These are phyloP conservation scores for Crioceris asparagi DNA, from an alignment of 2,888 invertebrate species.

Conservation along the genomic window DNA sequence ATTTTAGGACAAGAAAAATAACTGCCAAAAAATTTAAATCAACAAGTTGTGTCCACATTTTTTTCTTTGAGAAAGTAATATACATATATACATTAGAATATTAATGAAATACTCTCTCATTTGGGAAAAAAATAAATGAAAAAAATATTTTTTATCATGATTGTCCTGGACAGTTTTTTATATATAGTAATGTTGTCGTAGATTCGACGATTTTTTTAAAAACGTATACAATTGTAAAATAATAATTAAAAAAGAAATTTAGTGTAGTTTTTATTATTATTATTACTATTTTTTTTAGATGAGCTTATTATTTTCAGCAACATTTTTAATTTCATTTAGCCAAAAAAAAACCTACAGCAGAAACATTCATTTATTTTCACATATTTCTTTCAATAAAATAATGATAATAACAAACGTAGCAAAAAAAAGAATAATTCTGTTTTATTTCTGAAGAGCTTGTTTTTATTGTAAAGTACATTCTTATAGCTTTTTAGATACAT, in stretches of 20 bases:
- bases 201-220: conserved; percentile 32
- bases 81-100: too few relatives aligned
- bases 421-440: neutral
- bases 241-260: conserved; percentile 35
- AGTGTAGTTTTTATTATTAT: conserved; percentile 28
- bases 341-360: too few relatives aligned
- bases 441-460: neutral
- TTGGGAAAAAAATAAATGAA: conserved; percentile 10
- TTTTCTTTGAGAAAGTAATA: too few relatives aligned
- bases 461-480: conserved; percentile 12
- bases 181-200: conserved; percentile 32
- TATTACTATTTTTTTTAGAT: conserved; percentile 23
- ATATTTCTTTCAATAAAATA: too few relatives aligned
- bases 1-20: too few relatives aligned
- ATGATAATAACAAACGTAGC: too few relatives aligned
- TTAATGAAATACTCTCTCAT: neutral
- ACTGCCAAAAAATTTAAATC: too few relatives aligned
- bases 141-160: conserved; percentile 33
- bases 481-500: conserved; percentile 18
- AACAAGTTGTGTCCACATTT: too few relatives aligned
- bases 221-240: conserved; percentile 39
- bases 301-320: conserved; percentile 23
- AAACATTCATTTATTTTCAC: too few relatives aligned
- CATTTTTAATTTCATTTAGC: too few relatives aligned
- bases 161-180: conserved; percentile 36